phyloP scores from a whole-genome alignment of 2,888 invertebrate genomes.

The Drosophila nigricruria region DNA sequence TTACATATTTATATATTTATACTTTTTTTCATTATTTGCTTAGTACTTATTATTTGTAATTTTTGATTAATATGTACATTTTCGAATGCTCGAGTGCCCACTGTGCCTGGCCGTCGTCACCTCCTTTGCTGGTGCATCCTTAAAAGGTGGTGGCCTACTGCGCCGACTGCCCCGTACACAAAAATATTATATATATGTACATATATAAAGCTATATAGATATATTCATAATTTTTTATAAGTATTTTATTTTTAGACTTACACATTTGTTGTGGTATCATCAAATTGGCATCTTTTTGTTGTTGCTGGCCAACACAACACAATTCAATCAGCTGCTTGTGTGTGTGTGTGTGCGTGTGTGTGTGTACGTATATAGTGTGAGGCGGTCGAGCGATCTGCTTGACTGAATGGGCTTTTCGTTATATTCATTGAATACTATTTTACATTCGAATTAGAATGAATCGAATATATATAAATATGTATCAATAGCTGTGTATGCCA shows the following conservation, averaged over 20 bases:
- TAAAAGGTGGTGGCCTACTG: conserved; percentile 82
- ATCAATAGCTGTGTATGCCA: neutral
- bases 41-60: neutral
- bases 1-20: neutral
- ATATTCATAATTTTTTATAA: conserved; percentile 60
- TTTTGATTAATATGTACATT: neutral
- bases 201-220: conserved; percentile 18
- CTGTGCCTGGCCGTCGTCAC: conserved; percentile 45
- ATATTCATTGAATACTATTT: conserved; percentile 39
- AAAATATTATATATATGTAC: conserved; percentile 21
- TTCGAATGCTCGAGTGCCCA: conserved; percentile 22
- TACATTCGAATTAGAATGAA: conserved; percentile 22
- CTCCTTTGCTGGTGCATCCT: conserved; percentile 76
- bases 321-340: conserved; percentile 76
- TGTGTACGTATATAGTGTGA: neutral
- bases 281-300: conserved; percentile 79
- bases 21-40: neutral
- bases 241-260: conserved; percentile 65
- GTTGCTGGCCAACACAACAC: conserved; percentile 77
- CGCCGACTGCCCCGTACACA: conserved; percentile 49
- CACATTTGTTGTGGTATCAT: conserved; percentile 80
- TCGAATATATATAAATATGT: neutral
- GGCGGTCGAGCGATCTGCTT: conserved; percentile 38
- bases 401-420: conserved; percentile 60
- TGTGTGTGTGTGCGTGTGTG: conserved; percentile 15